These are phyloP conservation scores for Hesperophylax magnus DNA, from an alignment of 1,140 invertebrate genomes.

Conservation along the genomic window DNA sequence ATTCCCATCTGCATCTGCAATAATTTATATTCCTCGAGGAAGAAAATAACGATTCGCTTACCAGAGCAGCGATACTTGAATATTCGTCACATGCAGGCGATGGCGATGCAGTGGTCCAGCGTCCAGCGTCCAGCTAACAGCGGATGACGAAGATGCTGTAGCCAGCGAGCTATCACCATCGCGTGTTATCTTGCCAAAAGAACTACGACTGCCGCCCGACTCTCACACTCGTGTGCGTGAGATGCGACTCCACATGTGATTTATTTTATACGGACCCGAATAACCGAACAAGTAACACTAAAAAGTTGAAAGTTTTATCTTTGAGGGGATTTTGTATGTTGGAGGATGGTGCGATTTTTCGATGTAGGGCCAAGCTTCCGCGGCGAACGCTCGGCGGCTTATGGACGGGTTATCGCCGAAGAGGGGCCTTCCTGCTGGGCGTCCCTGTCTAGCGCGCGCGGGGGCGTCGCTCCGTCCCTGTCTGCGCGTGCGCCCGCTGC, in stretches of 20 bases:
- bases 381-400: constrained; percentile 18
- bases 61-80: no score
- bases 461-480: constrained; percentile 16
- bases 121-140: neutral
- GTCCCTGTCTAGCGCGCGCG: constrained; percentile 18
- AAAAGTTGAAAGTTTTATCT: neutral
- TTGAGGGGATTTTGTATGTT: no score
- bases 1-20: no score
- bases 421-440: constrained; percentile 24
- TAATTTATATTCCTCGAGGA: no score
- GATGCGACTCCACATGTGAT: constrained; percentile 21
- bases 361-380: constrained; percentile 14
- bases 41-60: no score
- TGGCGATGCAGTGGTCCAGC: no score
- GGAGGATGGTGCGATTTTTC: constrained; percentile 1
- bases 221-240: neutral
- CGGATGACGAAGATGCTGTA: neutral
- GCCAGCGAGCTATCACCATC: neutral
- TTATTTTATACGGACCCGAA: neutral
- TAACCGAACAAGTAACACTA: neutral
- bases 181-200: constrained; percentile 34
- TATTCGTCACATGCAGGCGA: no score
- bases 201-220: constrained; percentile 21
- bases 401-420: constrained; percentile 22
- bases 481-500: constrained; percentile 18